Base-by-base conservation (phyloP, 2,888 invertebrate genomes). In the Dolichomitus sp. region DNA sequence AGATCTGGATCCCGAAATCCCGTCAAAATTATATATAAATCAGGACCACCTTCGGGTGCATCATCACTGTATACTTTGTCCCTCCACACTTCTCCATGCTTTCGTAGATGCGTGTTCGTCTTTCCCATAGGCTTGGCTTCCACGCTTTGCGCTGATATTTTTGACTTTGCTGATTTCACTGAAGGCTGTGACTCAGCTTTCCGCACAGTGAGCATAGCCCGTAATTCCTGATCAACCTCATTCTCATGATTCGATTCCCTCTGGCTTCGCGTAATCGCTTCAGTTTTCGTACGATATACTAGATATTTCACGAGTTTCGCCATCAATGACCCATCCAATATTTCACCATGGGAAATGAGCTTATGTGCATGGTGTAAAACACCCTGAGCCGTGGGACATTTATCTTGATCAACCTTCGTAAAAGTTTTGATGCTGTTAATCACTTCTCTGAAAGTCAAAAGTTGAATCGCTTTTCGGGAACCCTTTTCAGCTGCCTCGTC, bases 61-160 rank as follows among this genome's bases (percentile, higher is more conserved):
- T 95, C 95, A 76, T 95, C 95, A 3, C 95, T 93, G 85, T 94
- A 95, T 0, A 94, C 92, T 88, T 94, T 94, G 86, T 95, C 95
- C 86, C 94, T 93, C 95, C 95, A 95, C 88, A 95, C 95, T 89
- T 95, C 95, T 12, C 95, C 95, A 57, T 95, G 93, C 1, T 94
- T 93, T 86, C 95, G 93, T 12, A 95, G 93, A 37, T 89, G 90
- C 4, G 95, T 95, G 85, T 94, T 94, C 84, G 94, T 94, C 87
- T 95, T 95, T 81, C 94, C 94, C 84, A 93, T 94, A 11, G 17
- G 27, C 14, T 37, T n/a, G 40, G 27, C 9, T 66, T 61, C 74
- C 94, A 45, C 88, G 91, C 84, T 90, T 17, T 42, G 59, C 57
- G 1, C 37, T 9, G 80, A 72, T 57, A 80, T 90, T 52, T 69